Evolutionary conservation across 2,888 invertebrate species (phyloP).

Genomic region (Torymus texanus): DNA sequence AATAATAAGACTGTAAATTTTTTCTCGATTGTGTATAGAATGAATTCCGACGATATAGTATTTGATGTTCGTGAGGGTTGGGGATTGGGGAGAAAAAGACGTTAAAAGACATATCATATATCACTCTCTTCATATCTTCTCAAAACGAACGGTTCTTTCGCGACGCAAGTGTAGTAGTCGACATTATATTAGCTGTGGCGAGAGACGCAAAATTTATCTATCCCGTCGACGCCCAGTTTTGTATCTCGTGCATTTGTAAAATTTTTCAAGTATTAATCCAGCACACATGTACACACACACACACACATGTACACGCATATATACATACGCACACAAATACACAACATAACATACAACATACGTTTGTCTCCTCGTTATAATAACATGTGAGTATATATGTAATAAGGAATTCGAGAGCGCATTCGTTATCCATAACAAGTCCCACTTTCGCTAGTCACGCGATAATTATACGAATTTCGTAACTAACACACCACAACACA

Average conservation of each 20-base stretch:
- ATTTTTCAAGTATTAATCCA: slow-evolving; percentile 31
- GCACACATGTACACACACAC: no score
- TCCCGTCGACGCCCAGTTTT: not conserved
- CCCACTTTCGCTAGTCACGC: slow-evolving; percentile 54
- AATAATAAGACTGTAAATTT: slow-evolving; percentile 53
- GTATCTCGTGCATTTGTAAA: slow-evolving; percentile 28
- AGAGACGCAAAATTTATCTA: slow-evolving; percentile 35
- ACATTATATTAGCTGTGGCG: no score
- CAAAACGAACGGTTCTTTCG: slow-evolving; percentile 48
- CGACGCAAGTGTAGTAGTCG: not conserved
- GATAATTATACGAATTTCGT: slow-evolving; percentile 50
- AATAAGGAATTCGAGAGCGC: slow-evolving; percentile 46
- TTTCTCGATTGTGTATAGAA: slow-evolving; percentile 47
- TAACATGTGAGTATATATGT: slow-evolving; percentile 16
- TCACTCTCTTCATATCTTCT: slow-evolving; percentile 44
- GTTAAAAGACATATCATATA: slow-evolving; percentile 53
- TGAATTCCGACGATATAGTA: slow-evolving; percentile 32
- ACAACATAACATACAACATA: not conserved
- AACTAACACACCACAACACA: slow-evolving; percentile 10
- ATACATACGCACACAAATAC: no score
- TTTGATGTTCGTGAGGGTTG: slow-evolving; percentile 6
- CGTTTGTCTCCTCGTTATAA: slow-evolving; percentile 28
- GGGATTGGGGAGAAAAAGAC: slow-evolving; percentile 13
- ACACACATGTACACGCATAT: no score
- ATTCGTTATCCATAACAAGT: slow-evolving; percentile 54